Conservation (phyloP, 2,888 invertebrate genomes). For the Agrochola circellaris region DNA sequence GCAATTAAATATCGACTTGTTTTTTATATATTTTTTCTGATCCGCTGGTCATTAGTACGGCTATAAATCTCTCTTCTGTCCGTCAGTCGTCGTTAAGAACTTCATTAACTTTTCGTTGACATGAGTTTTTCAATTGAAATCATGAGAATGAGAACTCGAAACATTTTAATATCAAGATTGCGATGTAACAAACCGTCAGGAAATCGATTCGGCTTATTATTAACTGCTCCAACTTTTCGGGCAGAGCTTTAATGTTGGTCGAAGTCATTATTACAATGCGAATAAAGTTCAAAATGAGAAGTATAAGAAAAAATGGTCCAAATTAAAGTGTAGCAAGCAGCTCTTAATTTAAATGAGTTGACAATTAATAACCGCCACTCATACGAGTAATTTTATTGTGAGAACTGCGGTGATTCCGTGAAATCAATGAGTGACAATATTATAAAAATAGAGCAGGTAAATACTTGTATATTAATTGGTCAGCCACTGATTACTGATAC, state of each 20-base stretch:
- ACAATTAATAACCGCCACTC: conserved; percentile 66
- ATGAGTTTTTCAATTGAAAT: conserved; percentile 81
- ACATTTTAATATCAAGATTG: conserved; percentile 78
- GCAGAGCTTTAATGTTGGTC: conserved; percentile 26
- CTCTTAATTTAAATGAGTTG: conserved; percentile 64
- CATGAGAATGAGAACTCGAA: conserved; percentile 79
- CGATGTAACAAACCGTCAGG: conserved; percentile 80
- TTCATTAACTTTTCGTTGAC: conserved; percentile 84
- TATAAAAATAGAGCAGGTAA: conserved; percentile 56
- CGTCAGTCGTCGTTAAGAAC: conserved; percentile 84
- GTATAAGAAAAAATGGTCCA: conserved; percentile 5
- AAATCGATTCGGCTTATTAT: conserved; percentile 75
- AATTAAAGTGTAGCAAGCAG: conserved; percentile 24
- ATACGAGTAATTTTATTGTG: conserved; percentile 43
- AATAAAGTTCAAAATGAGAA: conserved; percentile 58
- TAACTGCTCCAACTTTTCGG: conserved; percentile 49
- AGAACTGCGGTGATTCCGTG: conserved; percentile 45
- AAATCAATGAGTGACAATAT: conserved; percentile 55
- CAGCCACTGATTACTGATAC: conserved; percentile 58
- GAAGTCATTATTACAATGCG: conserved; percentile 41
- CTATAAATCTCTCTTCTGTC: conserved; percentile 86
- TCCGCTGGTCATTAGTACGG: conserved; percentile 82
- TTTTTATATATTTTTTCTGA: conserved; percentile 72
- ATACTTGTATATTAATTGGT: conserved; percentile 65
- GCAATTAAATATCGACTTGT: conserved; percentile 60